Percentiles rank a stretch among this genome's conserved stretches.
Conservation (phyloP, 64 coral and sea anemone genomes). For the Acropora tenuis region DNA sequence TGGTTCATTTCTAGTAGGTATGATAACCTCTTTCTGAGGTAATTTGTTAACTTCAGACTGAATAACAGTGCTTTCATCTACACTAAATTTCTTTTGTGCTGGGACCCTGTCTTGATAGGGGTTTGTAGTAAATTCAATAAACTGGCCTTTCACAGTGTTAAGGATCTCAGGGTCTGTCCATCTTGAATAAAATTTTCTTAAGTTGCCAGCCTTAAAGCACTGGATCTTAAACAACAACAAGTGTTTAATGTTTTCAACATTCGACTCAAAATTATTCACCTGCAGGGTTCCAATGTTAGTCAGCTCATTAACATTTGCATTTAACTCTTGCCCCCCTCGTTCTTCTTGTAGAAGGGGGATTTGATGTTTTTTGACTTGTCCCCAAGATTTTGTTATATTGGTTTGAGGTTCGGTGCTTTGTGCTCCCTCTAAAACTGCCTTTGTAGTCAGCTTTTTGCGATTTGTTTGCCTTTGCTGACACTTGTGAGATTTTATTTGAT, state of each 20-base stretch:
- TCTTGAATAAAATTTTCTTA: too few species aligned
- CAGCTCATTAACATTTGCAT: constrained; percentile 3
- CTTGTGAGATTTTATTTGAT: constrained; percentile 49
- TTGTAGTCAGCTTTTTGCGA: constrained; percentile 5
- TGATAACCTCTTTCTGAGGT: too few species aligned
- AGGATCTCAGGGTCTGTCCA: too few species aligned
- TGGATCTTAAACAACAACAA: constrained; percentile 2
- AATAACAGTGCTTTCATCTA: too few species aligned
- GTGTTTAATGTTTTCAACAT: constrained; percentile 29
- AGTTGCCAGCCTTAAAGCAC: constrained; percentile 34
- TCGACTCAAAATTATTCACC: constrained; percentile 45
- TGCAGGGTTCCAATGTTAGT: constrained; percentile 24
- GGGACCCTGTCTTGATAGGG: too few species aligned
- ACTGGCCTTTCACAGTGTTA: too few species aligned
- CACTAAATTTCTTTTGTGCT: too few species aligned
- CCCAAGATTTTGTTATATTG: constrained; percentile 16
- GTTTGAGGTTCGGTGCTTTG: constrained; percentile 10
- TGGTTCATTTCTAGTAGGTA: too few species aligned
- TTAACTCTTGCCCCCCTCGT: constrained; percentile 31
- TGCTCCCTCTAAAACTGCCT: background rate
- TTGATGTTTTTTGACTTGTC: too few species aligned
- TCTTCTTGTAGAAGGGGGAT: background rate
- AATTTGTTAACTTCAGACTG: too few species aligned
- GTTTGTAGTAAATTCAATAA: too few species aligned
- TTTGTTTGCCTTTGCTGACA: constrained; percentile 20